Conservation (phyloP, 1,140 invertebrate species). For the Planococcus citri region DNA sequence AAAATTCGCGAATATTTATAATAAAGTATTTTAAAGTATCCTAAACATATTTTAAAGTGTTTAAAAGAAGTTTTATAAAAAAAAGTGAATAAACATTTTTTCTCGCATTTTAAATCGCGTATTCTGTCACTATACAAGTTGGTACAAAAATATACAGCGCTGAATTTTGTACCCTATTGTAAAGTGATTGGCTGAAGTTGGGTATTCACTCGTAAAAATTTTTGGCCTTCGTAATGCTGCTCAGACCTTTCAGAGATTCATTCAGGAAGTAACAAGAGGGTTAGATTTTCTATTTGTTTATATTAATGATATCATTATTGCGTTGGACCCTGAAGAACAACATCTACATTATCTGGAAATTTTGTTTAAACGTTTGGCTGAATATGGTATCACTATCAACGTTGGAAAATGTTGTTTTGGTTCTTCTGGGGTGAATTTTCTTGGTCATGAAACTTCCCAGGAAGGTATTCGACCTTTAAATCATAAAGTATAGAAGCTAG, state of each 20-base stretch:
- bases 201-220: too few species aligned
- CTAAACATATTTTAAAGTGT: too few species aligned
- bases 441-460: conserved; percentile 30
- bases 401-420: conserved; percentile 30
- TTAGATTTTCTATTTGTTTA: conserved; percentile 32
- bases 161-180: too few species aligned
- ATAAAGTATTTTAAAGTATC: too few species aligned
- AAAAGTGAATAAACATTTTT: too few species aligned
- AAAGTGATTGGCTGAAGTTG: too few species aligned
- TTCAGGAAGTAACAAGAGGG: conserved; percentile 34
- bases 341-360: conserved; percentile 23
- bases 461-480: conserved; percentile 29
- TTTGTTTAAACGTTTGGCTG: conserved; percentile 28
- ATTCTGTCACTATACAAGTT: too few species aligned
- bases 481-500: too few species aligned
- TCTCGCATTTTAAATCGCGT: too few species aligned
- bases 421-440: conserved; percentile 28
- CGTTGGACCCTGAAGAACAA: conserved; percentile 27
- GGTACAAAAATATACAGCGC: too few species aligned
- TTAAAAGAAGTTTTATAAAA: too few species aligned
- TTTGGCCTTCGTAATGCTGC: conserved; percentile 35
- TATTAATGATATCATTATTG: conserved; percentile 33
- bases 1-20: too few species aligned
- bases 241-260: conserved; percentile 38
- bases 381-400: conserved; percentile 31